Percentiles rank a stretch among this genome's conserved stretches.
Evolutionary conservation across 2,797 vertebrate genomes (phyloP).

Genomic region (Sarcophilus harrisii): DNA sequence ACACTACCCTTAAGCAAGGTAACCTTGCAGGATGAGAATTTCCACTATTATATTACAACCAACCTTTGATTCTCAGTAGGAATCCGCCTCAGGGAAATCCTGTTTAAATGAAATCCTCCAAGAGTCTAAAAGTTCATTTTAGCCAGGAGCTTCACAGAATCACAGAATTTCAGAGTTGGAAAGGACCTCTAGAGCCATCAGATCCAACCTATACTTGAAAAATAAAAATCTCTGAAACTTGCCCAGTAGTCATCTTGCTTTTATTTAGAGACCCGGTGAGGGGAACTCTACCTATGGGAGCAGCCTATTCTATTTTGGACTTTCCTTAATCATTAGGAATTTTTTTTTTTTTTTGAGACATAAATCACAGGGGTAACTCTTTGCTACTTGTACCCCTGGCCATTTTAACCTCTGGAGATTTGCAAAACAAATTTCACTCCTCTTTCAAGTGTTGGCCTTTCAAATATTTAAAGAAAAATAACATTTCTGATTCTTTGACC

Average conservation of each 20-base stretch:
- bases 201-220: background rate
- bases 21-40: background rate
- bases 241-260: background rate
- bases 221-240: too few species aligned
- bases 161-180: background rate
- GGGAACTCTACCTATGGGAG: background rate
- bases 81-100: slow-evolving; percentile 34
- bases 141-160: background rate
- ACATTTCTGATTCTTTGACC: background rate
- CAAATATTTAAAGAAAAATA: background rate
- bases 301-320: background rate
- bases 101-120: slow-evolving; percentile 52
- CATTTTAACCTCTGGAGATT: background rate
- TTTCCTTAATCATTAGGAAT: background rate
- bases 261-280: background rate
- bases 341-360: background rate
- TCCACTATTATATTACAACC: slow-evolving; percentile 43
- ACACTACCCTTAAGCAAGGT: slow-evolving; percentile 23
- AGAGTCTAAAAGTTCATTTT: slow-evolving; percentile 43
- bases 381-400: background rate
- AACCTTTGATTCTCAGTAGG: slow-evolving; percentile 41
- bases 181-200: rapidly evolving
- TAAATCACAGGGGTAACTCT: background rate
- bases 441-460: background rate
- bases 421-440: background rate